Conservation (phyloP, 2,888 invertebrate species). For the Parthenolecanium corni region DNA sequence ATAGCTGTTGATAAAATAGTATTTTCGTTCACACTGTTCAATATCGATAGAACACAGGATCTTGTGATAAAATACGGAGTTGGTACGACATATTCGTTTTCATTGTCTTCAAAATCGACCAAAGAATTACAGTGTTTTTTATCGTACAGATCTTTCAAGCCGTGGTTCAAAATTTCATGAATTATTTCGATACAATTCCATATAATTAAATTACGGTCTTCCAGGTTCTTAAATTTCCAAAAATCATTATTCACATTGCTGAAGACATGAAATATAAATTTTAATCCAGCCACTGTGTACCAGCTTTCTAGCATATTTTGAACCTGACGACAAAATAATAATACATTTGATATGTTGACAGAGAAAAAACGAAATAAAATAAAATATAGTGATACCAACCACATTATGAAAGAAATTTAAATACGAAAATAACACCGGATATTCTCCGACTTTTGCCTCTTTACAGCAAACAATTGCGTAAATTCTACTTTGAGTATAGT, state of each 20-base stretch:
- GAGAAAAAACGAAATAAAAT: not conserved
- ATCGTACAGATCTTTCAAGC: conserved; percentile 16
- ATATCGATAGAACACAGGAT: conserved; percentile 19
- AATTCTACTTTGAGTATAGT: conserved; percentile 19
- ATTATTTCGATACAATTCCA: conserved; percentile 23
- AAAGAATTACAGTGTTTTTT: not conserved
- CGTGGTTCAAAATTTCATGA: conserved; percentile 25
- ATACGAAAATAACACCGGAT: conserved; percentile 11
- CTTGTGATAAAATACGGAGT: conserved; percentile 19
- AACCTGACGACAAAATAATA: not conserved
- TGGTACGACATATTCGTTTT: conserved; percentile 16
- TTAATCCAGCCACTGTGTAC: conserved; percentile 21
- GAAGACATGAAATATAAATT: conserved; percentile 18
- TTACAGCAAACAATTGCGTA: conserved; percentile 17
- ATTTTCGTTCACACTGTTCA: conserved; percentile 17
- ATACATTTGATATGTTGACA: not conserved
- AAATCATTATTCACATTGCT: conserved; percentile 26
- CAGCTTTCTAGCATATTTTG: conserved; percentile 25
- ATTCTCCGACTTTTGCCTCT: conserved; percentile 13
- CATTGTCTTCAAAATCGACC: conserved; percentile 11
- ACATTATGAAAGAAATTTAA: conserved; percentile 20
- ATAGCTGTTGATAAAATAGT: conserved; percentile 17
- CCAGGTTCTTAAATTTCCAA: conserved; percentile 23
- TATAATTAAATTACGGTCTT: conserved; percentile 22
- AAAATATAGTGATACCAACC: not conserved